These are phyloP conservation scores for Perccottus glenii DNA, from an alignment of 2,113 vertebrate genomes.

Conservation along the genomic window DNA sequence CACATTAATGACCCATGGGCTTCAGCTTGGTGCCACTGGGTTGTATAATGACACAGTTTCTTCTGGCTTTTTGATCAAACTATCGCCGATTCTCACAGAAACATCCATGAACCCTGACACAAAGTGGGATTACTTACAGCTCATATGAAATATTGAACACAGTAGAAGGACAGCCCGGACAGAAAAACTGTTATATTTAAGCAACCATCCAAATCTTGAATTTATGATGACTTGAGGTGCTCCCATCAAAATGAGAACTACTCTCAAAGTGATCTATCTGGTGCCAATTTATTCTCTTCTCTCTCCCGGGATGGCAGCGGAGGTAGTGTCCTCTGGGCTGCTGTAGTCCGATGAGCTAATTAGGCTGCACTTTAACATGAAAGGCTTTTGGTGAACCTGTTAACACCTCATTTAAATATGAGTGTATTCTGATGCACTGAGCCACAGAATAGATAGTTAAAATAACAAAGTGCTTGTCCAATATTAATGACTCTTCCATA, in stretches of 20 bases:
- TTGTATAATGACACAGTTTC: too few relatives aligned
- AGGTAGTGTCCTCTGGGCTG: slow-evolving; percentile 32
- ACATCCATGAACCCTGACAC: background rate
- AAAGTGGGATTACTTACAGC: background rate
- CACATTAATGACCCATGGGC: too few relatives aligned
- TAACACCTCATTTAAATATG: background rate
- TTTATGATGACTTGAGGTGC: background rate
- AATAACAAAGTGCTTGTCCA: slow-evolving; percentile 7
- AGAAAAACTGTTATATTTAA: background rate
- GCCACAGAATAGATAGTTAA: slow-evolving; percentile 19
- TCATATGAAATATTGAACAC: background rate
- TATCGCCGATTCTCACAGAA: background rate
- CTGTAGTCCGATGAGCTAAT: slow-evolving; percentile 54
- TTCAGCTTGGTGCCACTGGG: too few relatives aligned
- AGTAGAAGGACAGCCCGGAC: background rate
- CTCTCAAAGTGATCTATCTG: background rate
- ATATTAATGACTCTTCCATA: slow-evolving; percentile 1
- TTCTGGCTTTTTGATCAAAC: too few relatives aligned
- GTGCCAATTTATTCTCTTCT: slow-evolving; percentile 5
- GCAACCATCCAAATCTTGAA: background rate
- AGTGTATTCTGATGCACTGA: slow-evolving; percentile 27
- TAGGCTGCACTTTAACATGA: slow-evolving; percentile 45
- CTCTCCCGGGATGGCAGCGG: slow-evolving; percentile 18
- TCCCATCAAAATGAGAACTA: background rate
- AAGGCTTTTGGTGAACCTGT: slow-evolving; percentile 61